Percentiles rank a stretch among this genome's conserved stretches.
Evolutionary conservation across 2,888 invertebrate genomes (phyloP).

Genomic region (Andrena chrysosceles): DNA sequence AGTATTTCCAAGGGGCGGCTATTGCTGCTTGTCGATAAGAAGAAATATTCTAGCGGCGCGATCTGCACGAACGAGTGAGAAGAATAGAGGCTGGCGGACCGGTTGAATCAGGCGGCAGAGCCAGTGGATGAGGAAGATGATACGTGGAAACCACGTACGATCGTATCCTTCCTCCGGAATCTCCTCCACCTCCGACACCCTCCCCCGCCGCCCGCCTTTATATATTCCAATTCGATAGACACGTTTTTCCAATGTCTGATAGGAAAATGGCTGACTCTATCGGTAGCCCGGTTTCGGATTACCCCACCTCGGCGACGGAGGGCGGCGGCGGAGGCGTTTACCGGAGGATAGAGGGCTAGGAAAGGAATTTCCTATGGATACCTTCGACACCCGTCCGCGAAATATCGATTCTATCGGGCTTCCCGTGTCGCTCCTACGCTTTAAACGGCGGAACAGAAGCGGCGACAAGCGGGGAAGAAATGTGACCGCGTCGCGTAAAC

Average conservation of each 20-base stretch:
- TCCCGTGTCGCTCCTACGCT: background rate
- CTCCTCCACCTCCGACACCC: constrained; percentile 47
- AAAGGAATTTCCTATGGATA: constrained; percentile 58
- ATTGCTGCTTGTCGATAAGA: constrained; percentile 77
- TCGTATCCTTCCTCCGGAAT: constrained; percentile 66
- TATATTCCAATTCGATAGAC: constrained; percentile 78
- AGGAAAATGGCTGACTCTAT: constrained; percentile 76
- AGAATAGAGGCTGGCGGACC: constrained; percentile 54
- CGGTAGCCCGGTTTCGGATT: constrained; percentile 63
- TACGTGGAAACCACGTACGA: constrained; percentile 71
- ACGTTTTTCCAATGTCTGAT: constrained; percentile 76
- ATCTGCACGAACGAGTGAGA: constrained; percentile 54
- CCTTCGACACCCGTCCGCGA: constrained; percentile 37
- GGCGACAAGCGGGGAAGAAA: constrained; percentile 11
- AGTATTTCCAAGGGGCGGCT: constrained; percentile 57
- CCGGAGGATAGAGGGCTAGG: constrained; percentile 27
- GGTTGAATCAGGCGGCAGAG: constrained; percentile 44
- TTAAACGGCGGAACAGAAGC: constrained; percentile 27
- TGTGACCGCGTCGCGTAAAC: constrained; percentile 13
- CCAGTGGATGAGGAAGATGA: constrained; percentile 64
- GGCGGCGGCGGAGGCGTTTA: constrained; percentile 14
- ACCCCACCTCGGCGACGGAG: constrained; percentile 37
- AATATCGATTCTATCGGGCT: constrained; percentile 53
- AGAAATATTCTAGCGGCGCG: constrained; percentile 71
- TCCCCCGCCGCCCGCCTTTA: constrained; percentile 60